These are phyloP conservation scores for Microctonus brassicae DNA, from an alignment of 2,888 invertebrate species.

Conservation along the genomic window DNA sequence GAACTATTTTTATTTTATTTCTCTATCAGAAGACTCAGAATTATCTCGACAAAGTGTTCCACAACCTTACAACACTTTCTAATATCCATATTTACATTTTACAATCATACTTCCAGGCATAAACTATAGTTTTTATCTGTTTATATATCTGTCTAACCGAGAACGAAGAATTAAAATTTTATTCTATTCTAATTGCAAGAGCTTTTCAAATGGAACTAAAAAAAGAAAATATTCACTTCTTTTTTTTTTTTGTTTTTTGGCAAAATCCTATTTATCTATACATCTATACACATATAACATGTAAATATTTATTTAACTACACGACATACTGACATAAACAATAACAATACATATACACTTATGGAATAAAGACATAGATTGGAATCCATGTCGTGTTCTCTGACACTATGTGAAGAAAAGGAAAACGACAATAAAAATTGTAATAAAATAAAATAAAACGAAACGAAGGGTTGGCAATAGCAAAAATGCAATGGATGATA, in stretches of 20 bases:
- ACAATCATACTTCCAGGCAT: no score
- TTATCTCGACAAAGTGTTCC: conserved; percentile 12
- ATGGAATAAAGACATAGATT: neutral
- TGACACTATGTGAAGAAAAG: conserved; percentile 13
- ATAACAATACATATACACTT: neutral
- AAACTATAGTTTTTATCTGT: no score
- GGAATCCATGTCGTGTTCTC: conserved; percentile 18
- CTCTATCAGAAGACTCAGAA: neutral
- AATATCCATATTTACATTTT: no score
- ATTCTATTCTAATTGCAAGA: no score
- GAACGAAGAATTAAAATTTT: no score
- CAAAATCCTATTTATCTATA: no score
- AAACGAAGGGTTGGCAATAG: conserved; percentile 12
- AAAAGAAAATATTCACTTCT: no score
- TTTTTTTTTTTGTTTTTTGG: no score
- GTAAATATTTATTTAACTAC: neutral
- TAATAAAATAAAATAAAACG: neutral
- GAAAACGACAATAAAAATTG: neutral
- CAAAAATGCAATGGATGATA: conserved; percentile 37
- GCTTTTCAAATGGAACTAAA: no score
- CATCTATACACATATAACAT: neutral
- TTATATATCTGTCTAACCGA: no score
- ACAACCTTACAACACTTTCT: neutral
- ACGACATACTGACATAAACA: neutral
- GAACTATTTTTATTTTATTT: no score